phyloP scores from a whole-genome alignment of 2,888 invertebrate species.

The Dicycla oo region DNA sequence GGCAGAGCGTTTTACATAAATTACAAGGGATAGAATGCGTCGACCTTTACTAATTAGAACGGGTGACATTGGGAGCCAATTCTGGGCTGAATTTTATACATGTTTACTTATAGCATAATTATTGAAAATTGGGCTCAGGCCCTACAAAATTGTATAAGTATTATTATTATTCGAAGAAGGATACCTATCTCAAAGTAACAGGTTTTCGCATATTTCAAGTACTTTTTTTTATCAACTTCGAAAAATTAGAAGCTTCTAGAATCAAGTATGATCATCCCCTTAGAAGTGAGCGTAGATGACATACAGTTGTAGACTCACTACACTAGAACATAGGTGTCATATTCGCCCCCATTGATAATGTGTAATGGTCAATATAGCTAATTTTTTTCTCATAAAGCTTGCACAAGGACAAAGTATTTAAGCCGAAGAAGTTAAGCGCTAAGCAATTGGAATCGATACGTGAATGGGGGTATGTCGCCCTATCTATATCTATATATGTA shows the following conservation, averaged over 20 bases:
- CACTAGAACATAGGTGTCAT: conserved; percentile 55
- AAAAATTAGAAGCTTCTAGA: conserved; percentile 51
- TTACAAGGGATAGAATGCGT: conserved; percentile 43
- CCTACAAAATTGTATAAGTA: neutral
- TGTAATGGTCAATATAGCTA: conserved; percentile 63
- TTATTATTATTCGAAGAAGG: neutral
- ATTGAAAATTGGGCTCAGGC: neutral
- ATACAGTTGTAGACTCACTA: conserved; percentile 57
- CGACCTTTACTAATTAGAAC: conserved; percentile 53
- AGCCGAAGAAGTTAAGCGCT: conserved; percentile 95
- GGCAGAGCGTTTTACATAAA: conserved; percentile 34
- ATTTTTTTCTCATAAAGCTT: conserved; percentile 83
- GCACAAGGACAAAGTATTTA: conserved; percentile 85
- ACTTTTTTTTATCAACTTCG: neutral
- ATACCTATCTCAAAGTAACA: no score
- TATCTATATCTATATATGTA: conserved; percentile 67
- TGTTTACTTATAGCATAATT: conserved; percentile 43
- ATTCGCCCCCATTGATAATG: conserved; percentile 53
- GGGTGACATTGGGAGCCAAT: conserved; percentile 40
- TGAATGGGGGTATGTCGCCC: conserved; percentile 94
- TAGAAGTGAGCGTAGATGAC: conserved; percentile 53
- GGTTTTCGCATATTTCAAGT: neutral
- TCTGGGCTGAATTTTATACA: conserved; percentile 29
- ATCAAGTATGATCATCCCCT: conserved; percentile 46
- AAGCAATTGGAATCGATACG: conserved; percentile 96